Base-by-base conservation (phyloP, 2,888 invertebrate species). In the Alcis repandata region DNA sequence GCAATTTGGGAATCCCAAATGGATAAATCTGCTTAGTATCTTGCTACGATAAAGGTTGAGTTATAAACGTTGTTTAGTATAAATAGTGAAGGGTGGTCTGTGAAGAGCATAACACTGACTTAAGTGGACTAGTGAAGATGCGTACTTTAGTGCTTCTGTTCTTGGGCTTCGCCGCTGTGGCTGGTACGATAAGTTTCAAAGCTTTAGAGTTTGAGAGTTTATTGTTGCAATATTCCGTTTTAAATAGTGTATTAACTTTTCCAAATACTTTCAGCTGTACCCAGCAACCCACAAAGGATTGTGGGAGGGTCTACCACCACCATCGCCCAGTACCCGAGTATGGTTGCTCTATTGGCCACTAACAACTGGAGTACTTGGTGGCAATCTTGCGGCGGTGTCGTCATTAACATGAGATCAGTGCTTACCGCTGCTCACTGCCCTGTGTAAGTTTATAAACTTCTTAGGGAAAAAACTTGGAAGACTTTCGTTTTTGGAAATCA, bases 381-480 rank as follows among this genome's bases (percentile, higher is more conserved):
- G 1, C 80, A 80, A 62, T 54, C 72, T 2, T 80, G 80, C 36
- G 78, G 75, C 19, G 78, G 78, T 6, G 57, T 68, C n/a, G 74
- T 79, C 48, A 52, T 80, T 1, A 79, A 70, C 54, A 66, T 67
- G 13, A 75, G 77, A 61, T 57, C 75, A 17, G 59, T 80, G 13
- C 64, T 80, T 4, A 73, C 77, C 1, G 77, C 79, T 54, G 78
- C 80, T 19, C 78, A 78, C 60, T 79, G 80, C 64, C 66, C 69
- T 10, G 38, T 49, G 79, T 79, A 72, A 75, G 78, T 71, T 41
- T 17, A 43, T 1, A 9, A 6, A n/a, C 8, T 36, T 36, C 36
- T 36, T 7, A 36, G 36, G 36, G n/a, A n/a, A 36, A 9, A 3
- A 36, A 1, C 6, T 36, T 36, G 11, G 36, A 36, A 36, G 9